Conservation (phyloP, 2,797 vertebrate species). For the Sebastes ruberrimus region DNA sequence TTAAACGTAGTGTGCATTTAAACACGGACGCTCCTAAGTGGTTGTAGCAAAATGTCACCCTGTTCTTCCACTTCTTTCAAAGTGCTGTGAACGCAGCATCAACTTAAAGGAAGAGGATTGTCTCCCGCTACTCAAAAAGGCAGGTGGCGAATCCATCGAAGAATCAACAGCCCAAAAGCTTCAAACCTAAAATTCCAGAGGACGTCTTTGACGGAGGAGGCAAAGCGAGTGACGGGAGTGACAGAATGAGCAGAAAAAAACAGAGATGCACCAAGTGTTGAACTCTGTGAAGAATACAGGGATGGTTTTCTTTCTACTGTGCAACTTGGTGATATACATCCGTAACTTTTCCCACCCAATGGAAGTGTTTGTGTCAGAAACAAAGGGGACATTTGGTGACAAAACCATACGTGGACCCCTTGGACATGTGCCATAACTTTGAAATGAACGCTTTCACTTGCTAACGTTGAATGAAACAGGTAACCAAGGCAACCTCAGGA, state of each 20-base stretch:
- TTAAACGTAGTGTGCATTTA: neutral
- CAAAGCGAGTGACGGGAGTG: neutral
- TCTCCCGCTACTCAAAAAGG: conserved; percentile 34
- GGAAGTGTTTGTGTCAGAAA: conserved; percentile 13
- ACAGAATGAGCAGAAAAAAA: conserved; percentile 8
- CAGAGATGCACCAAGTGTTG: neutral
- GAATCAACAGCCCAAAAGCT: conserved; percentile 12
- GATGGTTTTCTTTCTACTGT: neutral
- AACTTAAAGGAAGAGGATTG: conserved; percentile 17
- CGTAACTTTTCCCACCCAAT: neutral
- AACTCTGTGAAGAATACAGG: neutral
- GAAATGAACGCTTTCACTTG: conserved; percentile 1
- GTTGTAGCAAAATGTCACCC: neutral
- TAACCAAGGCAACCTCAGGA: conserved; percentile 66
- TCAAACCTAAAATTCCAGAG: conserved; percentile 23
- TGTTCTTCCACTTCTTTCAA: neutral
- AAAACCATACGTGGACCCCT: neutral
- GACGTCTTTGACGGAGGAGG: conserved; percentile 7
- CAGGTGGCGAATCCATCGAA: conserved; percentile 29
- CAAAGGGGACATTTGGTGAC: neutral
- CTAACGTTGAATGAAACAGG: conserved; percentile 41
- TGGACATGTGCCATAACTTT: neutral
- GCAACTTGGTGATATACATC: neutral
- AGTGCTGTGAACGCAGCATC: conserved; percentile 14
- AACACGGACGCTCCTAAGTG: neutral